phyloP scores from a whole-genome alignment of 1,140 invertebrate species.

The Notospermus geniculatus region DNA sequence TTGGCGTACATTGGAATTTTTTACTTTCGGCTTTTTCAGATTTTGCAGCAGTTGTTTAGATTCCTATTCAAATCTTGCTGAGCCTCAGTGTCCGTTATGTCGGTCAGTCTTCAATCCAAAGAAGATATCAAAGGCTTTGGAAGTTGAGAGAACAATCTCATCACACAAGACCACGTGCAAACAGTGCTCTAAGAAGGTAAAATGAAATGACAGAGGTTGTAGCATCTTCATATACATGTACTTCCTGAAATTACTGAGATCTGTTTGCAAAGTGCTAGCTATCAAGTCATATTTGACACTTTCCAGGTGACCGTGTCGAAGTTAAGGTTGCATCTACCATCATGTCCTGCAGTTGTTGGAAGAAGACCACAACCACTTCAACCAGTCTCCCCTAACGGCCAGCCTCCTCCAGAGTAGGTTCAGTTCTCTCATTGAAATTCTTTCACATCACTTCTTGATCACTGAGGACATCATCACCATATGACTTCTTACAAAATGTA shows the following conservation, averaged over 20 bases:
- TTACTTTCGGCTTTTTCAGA: neutral
- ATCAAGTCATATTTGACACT: no score
- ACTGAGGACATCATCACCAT: no score
- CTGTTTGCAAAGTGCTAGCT: no score
- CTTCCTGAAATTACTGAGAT: neutral
- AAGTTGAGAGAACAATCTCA: neutral
- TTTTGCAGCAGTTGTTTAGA: conserved; percentile 5
- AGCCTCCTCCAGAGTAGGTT: conserved; percentile 26
- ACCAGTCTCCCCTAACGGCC: conserved; percentile 28
- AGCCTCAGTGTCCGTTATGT: conserved; percentile 5
- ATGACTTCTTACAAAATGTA: no score
- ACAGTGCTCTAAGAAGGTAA: neutral
- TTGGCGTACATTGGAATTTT: no score
- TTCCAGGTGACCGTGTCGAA: conserved; percentile 27
- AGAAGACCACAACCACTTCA: conserved; percentile 25
- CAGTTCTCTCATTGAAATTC: neutral
- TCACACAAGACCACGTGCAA: conserved; percentile 1
- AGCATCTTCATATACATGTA: neutral
- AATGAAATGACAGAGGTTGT: neutral
- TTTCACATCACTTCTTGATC: no score
- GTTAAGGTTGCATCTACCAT: conserved; percentile 22
- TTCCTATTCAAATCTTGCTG: neutral
- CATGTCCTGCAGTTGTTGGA: conserved; percentile 20
- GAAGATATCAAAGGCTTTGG: neutral
- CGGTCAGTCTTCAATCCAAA: conserved; percentile 1